Percentiles rank a stretch among this genome's conserved stretches.
phyloP scores from a whole-genome alignment of 2,888 invertebrate species.

The Melieria omissa region DNA sequence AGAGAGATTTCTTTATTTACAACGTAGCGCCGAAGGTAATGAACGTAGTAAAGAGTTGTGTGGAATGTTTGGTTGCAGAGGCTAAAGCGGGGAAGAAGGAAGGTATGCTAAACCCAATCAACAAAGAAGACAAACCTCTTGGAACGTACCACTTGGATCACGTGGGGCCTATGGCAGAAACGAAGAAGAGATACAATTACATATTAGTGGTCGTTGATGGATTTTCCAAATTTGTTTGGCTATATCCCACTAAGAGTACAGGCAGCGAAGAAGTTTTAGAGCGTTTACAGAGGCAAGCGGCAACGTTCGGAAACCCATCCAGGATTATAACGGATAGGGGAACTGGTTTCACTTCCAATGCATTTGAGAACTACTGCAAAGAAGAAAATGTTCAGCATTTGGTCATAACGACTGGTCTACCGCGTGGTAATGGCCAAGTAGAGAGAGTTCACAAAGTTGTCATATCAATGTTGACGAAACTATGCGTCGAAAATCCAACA shows the following conservation, averaged over 20 bases:
- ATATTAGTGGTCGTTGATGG: slow-evolving; percentile 49
- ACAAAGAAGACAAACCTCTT: slow-evolving; percentile 45
- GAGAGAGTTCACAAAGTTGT: slow-evolving; percentile 33
- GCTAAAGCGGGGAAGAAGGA: slow-evolving; percentile 27
- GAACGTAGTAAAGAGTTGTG: slow-evolving; percentile 27
- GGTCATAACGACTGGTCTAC: too few species aligned
- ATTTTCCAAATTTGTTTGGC: slow-evolving; percentile 58
- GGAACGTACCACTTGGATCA: slow-evolving; percentile 58
- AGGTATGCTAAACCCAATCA: slow-evolving; percentile 21
- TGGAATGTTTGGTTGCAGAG: slow-evolving; percentile 24
- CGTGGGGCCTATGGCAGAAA: slow-evolving; percentile 54
- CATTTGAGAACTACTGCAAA: too few species aligned
- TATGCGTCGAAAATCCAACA: slow-evolving; percentile 25
- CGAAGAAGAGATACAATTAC: slow-evolving; percentile 55
- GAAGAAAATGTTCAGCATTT: too few species aligned
- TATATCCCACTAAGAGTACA: slow-evolving; percentile 53
- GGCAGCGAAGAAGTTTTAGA: neutral
- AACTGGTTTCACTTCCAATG: too few species aligned
- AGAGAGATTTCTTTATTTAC: slow-evolving; percentile 33
- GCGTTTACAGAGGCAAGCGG: neutral
- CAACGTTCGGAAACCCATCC: slow-evolving; percentile 40
- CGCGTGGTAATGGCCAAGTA: slow-evolving; percentile 45
- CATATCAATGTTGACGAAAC: slow-evolving; percentile 32
- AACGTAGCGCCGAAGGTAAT: slow-evolving; percentile 6
- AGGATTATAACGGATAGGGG: slow-evolving; percentile 56